These are phyloP conservation scores for Noctilio leporinus DNA, from an alignment of 2,113 vertebrate genomes.

Conservation along the genomic window DNA sequence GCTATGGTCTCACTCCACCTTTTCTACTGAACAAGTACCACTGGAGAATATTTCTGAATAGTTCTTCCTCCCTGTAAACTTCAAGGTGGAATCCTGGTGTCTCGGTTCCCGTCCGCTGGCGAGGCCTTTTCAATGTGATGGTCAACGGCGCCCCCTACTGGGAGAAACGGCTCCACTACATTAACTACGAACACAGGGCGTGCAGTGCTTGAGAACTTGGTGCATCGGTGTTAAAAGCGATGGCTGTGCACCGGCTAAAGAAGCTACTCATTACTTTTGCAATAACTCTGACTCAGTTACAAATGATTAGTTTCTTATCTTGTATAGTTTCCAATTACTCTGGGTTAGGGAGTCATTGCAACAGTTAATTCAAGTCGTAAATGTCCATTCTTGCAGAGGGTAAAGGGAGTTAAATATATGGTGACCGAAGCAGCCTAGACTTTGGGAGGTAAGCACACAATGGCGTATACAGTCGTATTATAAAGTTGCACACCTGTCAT, in stretches of 20 bases:
- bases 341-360: neutral
- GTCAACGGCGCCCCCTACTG: slow-evolving; percentile 62
- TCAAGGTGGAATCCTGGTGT: neutral
- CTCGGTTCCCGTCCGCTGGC: rapidly evolving
- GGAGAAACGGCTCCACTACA: neutral
- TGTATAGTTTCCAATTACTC: neutral
- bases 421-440: neutral
- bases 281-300: neutral
- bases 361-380: neutral
- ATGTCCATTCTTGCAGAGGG: neutral
- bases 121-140: neutral
- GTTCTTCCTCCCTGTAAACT: neutral
- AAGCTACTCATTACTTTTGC: neutral
- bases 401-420: neutral
- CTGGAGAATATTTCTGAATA: neutral
- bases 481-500: neutral
- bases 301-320: neutral
- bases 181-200: neutral
- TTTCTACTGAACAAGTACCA: neutral
- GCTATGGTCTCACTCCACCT: neutral
- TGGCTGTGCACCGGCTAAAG: neutral
- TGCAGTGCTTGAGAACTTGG: too few relatives aligned
- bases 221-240: neutral
- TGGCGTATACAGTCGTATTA: neutral
- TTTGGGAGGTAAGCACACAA: neutral